These are phyloP conservation scores for Butorides virescens DNA, from an alignment of 2,113 vertebrate species.

Conservation along the genomic window DNA sequence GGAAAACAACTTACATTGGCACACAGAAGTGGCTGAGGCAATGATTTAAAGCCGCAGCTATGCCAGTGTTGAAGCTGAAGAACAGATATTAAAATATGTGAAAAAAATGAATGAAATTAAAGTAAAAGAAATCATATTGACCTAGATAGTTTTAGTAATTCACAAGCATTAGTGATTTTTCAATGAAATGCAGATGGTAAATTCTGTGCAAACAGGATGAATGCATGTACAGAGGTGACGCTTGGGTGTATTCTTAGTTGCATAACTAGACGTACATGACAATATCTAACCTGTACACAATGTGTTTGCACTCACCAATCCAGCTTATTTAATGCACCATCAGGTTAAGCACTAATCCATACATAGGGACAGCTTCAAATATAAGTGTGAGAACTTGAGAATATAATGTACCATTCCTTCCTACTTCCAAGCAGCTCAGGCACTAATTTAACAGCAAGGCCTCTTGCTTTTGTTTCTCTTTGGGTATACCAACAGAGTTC, in stretches of 20 bases:
- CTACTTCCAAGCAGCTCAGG: not conserved
- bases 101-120: constrained; percentile 39
- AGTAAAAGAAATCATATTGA: constrained; percentile 23
- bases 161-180: not conserved
- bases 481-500: not conserved
- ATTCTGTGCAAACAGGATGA: not conserved
- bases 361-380: not conserved
- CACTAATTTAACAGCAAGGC: not conserved
- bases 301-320: not conserved
- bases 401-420: not conserved
- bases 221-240: not conserved
- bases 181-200: not conserved
- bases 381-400: not conserved
- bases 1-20: constrained; percentile 67
- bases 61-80: constrained; percentile 67
- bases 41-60: constrained; percentile 71
- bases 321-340: not conserved
- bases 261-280: not conserved
- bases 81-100: constrained; percentile 64
- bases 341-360: not conserved
- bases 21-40: constrained; percentile 71
- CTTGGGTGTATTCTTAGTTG: not conserved
- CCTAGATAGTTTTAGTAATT: not conserved
- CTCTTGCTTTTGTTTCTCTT: not conserved
- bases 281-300: not conserved